Conservation (phyloP, 2,797 vertebrate genomes). For the Momotus momota region DNA sequence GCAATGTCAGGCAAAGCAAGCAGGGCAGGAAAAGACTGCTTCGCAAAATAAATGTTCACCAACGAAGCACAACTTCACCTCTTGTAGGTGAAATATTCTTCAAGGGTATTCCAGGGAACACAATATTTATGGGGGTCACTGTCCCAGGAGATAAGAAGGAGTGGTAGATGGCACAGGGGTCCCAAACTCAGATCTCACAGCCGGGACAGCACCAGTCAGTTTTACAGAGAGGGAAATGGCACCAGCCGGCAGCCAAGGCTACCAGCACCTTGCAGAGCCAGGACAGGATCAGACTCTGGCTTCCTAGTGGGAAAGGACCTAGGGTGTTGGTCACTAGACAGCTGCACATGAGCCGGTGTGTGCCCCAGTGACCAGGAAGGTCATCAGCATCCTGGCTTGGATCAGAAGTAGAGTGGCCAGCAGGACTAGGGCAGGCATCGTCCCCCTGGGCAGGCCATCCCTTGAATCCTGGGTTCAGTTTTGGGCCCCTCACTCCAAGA, state of each 20-base stretch:
- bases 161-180: neutral
- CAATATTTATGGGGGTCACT: neutral
- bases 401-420: no score
- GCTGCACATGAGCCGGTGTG: neutral
- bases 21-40: neutral
- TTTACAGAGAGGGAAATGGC: neutral
- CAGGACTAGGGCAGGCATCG: no score
- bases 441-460: no score
- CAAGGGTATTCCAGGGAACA: neutral
- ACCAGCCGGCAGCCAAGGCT: neutral
- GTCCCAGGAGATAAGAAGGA: neutral
- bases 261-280: neutral
- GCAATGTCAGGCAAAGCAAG: neutral
- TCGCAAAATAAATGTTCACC: neutral
- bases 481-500: neutral
- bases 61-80: neutral
- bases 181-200: neutral
- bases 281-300: neutral
- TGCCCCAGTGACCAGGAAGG: no score
- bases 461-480: neutral
- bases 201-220: neutral
- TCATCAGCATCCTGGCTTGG: no score
- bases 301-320: neutral
- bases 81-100: neutral
- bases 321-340: neutral